A percentile compares a stretch with the other conserved stretches of the same genome.
Evolutionary conservation across 2,888 invertebrate species (phyloP).

Genomic region (Polylopha cassiicola): DNA sequence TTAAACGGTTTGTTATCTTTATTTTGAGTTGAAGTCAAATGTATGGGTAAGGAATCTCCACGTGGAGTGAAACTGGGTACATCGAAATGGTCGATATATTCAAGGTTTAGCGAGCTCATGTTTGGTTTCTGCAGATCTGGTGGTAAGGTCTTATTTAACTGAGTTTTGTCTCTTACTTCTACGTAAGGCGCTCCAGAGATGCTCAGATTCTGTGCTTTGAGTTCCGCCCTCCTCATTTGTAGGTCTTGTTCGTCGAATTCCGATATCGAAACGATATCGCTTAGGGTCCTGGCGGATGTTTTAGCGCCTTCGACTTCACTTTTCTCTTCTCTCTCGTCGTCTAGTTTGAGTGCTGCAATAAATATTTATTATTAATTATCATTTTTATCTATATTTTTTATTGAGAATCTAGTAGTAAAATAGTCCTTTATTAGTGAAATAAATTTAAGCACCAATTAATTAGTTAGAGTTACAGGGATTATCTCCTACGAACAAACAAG

Average conservation of each 20-base stretch:
- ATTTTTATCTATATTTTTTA: too few species aligned
- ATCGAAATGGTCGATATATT: conserved; percentile 52
- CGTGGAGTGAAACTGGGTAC: conserved; percentile 48
- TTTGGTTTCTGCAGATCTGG: conserved; percentile 53
- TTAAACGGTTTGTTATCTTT: conserved; percentile 53
- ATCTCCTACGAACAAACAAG: too few species aligned
- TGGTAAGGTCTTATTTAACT: conserved; percentile 52
- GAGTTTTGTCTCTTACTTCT: conserved; percentile 39
- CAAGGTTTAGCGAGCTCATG: conserved; percentile 60
- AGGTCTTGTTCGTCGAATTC: conserved; percentile 83
- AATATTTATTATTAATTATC: too few species aligned
- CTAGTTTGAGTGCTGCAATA: conserved; percentile 76
- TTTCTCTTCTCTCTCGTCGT: conserved; percentile 70
- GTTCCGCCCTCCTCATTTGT: conserved; percentile 72
- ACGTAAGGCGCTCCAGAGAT: conserved; percentile 38
- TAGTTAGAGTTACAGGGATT: too few species aligned
- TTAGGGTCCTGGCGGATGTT: conserved; percentile 82
- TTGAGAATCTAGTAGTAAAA: too few species aligned
- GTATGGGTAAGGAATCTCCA: conserved; percentile 61
- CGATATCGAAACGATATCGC: conserved; percentile 84
- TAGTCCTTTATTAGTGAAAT: too few species aligned
- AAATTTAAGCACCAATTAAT: too few species aligned
- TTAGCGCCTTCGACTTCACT: conserved; percentile 72
- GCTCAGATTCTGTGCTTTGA: conserved; percentile 50
- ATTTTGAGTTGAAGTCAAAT: conserved; percentile 62